Base-by-base conservation (phyloP, 2,797 vertebrate genomes). In the Helicolenus hilgendorfi region DNA sequence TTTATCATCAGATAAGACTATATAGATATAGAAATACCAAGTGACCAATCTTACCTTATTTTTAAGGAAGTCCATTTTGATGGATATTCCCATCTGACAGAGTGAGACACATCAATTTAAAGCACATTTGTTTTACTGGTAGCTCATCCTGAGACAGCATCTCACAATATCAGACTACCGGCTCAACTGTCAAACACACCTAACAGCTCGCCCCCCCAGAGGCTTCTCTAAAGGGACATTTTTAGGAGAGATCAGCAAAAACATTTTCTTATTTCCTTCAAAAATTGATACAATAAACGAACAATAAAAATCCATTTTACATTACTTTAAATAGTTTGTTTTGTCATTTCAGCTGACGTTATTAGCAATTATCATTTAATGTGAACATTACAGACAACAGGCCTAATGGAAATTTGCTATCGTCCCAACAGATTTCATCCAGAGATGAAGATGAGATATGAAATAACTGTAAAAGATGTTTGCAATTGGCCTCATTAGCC, bases 181-280 rank as follows among this genome's bases (percentile, higher is more conserved):
- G 41, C 33, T 69, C 70, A 75, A 10, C 58, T 74, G 69, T 74
- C 49, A 74, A 64, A 75, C 55, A 74, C 72, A 41, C 36, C 60
- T 2, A 29, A 33, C 36, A 65, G 22, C 36, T 3, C 7, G 3
- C 9, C 11, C 36, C 63, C 31, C 29, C 36, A 58, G 68, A 41
- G 27, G 29, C 31, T 4, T 7, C 13, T 10, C 20, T 59, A 3
- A 64, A 62, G 22, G 26, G 36, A 36, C 18, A 55, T 53, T 68
- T 68, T 64, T 27, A 9, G 35, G 64, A 58, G 38, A 10, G 11
- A 24, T 76, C 22, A 31, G 15, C 14, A 55, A 13, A 33, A n/a
- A 11, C 3, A 33, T 7, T 0, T 24, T 29, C 18, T 22, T 73
- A 13, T 63, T 33, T n/a, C 22, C n/a, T 65, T 65, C 22, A 14